These are phyloP conservation scores for Podarcis muralis DNA, from an alignment of 2,113 vertebrate species.

Conservation along the genomic window DNA sequence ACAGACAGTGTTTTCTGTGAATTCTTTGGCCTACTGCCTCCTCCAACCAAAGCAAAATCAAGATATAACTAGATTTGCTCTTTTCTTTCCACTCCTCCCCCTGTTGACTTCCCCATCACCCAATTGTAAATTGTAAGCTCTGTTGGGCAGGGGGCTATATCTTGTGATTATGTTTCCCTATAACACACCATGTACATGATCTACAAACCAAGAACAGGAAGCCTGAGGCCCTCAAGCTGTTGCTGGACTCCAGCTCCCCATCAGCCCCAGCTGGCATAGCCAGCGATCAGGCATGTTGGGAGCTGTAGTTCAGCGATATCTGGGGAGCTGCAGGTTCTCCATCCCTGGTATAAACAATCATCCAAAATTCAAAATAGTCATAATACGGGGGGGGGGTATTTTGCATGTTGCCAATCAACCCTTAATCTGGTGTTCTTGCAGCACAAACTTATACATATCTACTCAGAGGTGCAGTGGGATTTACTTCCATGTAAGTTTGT, in stretches of 20 bases:
- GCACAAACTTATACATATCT: neutral
- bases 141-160: neutral
- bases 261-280: no score
- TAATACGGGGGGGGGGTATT: neutral
- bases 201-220: neutral
- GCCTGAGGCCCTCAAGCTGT: no score
- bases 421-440: neutral
- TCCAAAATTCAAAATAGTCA: neutral
- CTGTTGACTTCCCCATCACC: neutral
- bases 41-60: neutral
- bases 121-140: neutral
- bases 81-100: constrained; percentile 8
- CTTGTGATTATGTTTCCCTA: neutral
- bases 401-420: neutral
- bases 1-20: neutral
- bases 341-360: no score
- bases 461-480: neutral
- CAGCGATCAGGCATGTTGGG: no score
- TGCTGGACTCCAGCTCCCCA: no score
- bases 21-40: neutral
- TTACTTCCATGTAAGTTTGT: neutral
- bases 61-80: neutral
- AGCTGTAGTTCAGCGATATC: no score
- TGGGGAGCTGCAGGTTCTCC: no score
- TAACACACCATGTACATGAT: neutral